Base-by-base conservation (phyloP, 2,888 invertebrate species). In the Agonopterix arenella region DNA sequence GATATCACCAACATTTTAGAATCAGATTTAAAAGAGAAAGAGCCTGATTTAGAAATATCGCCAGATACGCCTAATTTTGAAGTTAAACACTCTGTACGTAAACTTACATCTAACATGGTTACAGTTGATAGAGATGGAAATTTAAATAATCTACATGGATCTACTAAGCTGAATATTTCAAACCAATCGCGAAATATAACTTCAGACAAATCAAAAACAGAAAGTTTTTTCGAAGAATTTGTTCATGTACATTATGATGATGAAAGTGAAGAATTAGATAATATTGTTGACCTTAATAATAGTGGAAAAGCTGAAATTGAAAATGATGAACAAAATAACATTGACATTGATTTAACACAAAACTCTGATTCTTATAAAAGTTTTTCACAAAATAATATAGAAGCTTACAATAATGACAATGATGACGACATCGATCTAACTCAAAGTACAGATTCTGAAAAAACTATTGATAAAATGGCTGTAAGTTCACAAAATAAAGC, bases 331-430 rank as follows among this genome's bases (percentile, higher is more conserved):
- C n/a, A 45, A 28, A 28, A 5, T 28, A 18, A 18, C 3, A 3
- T 40, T 43, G 56, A 73, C 49, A 70, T 78, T 54, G 78, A 84
- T 73, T 69, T 84, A 56, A 83, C 79, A 40, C 80, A 84, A 66
- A 62, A 57, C 52, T 68, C 72, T 37, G 59, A 59, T 55, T 61
- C 62, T 5, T 67, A 66, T 50, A 60, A 62, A 50, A 46, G 11
- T 45, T 49, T 11, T 5, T 28, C 28, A 28, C 28, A 28, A 28
- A 28, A 28, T 7, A 28, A 5, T 28, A 1, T 1, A 28, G 28
- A 7, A 28, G 28, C 5, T 28, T 28, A 28, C 7, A 28, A 28
- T 28, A 28, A 28, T 28, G 28, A 28, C 28, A 28, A 4, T 28
- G 28, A 28, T 28, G 1, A 28, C 1, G 28, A 28, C 28, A 28